A percentile compares a stretch with the other conserved stretches of the same genome.
phyloP scores from a whole-genome alignment of 2,797 vertebrate species.

The Melanotaenia boesemani region DNA sequence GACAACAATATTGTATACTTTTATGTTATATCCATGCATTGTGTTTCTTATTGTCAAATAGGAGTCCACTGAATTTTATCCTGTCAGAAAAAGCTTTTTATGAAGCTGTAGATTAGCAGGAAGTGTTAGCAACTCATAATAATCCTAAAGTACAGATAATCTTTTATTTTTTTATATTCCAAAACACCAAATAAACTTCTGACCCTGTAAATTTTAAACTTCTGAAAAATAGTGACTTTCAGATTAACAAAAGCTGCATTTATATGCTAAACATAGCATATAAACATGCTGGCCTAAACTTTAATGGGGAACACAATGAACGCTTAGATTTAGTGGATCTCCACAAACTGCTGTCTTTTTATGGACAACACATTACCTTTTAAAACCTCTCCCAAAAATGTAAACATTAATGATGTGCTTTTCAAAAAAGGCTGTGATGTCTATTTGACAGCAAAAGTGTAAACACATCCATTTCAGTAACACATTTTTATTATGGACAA shows the following conservation, averaged over 20 bases:
- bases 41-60: too few species aligned
- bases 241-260: neutral
- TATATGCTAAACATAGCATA: neutral
- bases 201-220: neutral
- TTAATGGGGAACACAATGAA: neutral
- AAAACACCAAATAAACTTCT: neutral
- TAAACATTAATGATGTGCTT: neutral
- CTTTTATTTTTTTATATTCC: too few species aligned
- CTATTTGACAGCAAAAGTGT: neutral
- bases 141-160: too few species aligned
- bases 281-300: neutral
- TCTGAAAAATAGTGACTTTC: neutral
- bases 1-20: too few species aligned
- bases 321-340: neutral
- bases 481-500: slow-evolving; percentile 54
- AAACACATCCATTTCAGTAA: slow-evolving; percentile 14
- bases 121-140: too few species aligned
- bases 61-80: too few species aligned
- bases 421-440: neutral
- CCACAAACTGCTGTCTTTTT: neutral
- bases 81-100: too few species aligned
- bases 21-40: too few species aligned
- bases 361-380: neutral
- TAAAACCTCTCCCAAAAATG: neutral
- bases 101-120: too few species aligned